Base-by-base conservation (phyloP, 2,113 vertebrate species). In the Anoplopoma fimbria region DNA sequence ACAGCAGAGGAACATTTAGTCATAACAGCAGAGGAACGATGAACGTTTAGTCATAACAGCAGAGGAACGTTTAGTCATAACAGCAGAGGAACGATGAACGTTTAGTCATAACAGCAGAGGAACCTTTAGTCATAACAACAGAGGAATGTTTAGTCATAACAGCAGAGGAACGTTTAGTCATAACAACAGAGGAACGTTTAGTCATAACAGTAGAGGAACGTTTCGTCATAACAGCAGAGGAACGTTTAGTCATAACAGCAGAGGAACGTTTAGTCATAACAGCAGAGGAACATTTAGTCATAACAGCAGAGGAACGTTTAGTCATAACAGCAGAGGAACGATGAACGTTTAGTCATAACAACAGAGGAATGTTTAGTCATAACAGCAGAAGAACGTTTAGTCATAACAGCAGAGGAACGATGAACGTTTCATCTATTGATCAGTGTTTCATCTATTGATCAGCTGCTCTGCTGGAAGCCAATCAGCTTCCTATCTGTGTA, bases 381-480 rank as follows among this genome's bases (percentile, higher is more conserved):
- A 69, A 57, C 25, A 14, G 49, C n/a, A n/a, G n/a, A n/a, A n/a
- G n/a, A n/a, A n/a, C 40, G 10, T 47, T 53, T 53, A 10, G 58
- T 89, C 87, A 79, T 73, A 69, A 57, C 25, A 14, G 49, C 60
- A 69, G 60, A 53, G 70, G 15, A 62, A 31, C 4, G 7, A 8
- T 10, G 38, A 29, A 17, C n/a, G 40, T 10, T 29, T 75, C 64
- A 12, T 33, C 0, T 70, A 88, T 87, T 31, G 86, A 10, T 10
- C 31, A 29, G 23, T 53, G 40, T 10, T 29, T 75, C 64, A 12
- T 33, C 0, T 70, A 88, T 87, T 31, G 86, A 84, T 82, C 82
- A 73, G 86, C 76, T 69, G 74, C 69, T 77, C 79, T n/a, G 75
- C 62, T 60, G 45, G 70, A 40, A 86, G 40, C 86, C 86, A 88